Conservation (phyloP, 2,888 invertebrate genomes). For the Melolontha melolontha region DNA sequence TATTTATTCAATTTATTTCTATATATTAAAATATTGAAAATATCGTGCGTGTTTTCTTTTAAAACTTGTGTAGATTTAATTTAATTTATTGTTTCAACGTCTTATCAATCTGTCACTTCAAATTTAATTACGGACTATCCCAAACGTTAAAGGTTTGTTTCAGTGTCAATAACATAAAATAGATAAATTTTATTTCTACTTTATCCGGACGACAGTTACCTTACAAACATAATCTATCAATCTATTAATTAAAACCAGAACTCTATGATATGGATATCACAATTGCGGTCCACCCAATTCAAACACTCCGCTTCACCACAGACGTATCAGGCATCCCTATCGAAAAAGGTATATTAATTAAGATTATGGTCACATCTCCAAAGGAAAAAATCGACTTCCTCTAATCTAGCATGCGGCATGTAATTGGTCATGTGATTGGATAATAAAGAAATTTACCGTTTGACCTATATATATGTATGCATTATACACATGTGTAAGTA, state of each 20-base stretch:
- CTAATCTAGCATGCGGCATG: conserved; percentile 8
- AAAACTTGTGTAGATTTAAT: too few species aligned
- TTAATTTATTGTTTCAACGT: too few species aligned
- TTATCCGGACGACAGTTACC: conserved; percentile 18
- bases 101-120: too few species aligned
- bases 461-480: background rate
- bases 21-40: too few species aligned
- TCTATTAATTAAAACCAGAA: conserved; percentile 29
- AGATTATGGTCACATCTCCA: conserved; percentile 7
- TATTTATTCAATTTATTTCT: too few species aligned
- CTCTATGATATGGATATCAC: conserved; percentile 1
- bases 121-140: too few species aligned
- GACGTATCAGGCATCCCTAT: conserved; percentile 6
- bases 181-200: conserved; percentile 7
- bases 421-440: conserved; percentile 27
- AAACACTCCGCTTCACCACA: conserved; percentile 3
- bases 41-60: too few species aligned
- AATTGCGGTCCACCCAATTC: conserved; percentile 1
- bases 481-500: background rate
- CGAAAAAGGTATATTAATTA: conserved; percentile 22
- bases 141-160: too few species aligned
- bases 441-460: conserved; percentile 12
- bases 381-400: conserved; percentile 2
- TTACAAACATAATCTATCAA: conserved; percentile 24
- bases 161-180: conserved; percentile 7